Conservation (phyloP, 2,888 invertebrate species). For the Lithophane leautieri region DNA sequence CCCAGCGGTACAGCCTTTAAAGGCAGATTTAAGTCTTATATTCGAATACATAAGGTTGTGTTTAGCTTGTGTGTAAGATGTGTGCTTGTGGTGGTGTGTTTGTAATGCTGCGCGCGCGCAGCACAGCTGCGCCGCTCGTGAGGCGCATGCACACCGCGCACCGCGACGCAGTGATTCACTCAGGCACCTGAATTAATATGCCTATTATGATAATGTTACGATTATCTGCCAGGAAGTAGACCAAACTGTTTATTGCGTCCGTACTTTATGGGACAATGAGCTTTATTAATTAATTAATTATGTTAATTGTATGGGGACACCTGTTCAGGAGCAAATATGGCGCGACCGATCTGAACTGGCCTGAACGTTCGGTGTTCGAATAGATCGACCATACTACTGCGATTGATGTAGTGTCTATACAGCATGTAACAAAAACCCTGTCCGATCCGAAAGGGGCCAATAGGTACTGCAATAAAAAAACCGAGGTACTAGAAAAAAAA, state of each 20-base stretch:
- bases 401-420: not conserved
- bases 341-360: not conserved
- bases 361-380: not conserved
- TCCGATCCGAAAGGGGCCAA: no score
- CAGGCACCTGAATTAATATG: conserved; percentile 67
- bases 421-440: no score
- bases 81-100: conserved; percentile 58
- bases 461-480: no score
- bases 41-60: conserved; percentile 37
- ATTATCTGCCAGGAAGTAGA: conserved; percentile 67
- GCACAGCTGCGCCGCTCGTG: conserved; percentile 85
- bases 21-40: conserved; percentile 12
- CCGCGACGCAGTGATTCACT: conserved; percentile 54
- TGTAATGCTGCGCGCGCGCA: conserved; percentile 79
- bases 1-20: not conserved
- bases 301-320: conserved; percentile 39
- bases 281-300: conserved; percentile 50
- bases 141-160: conserved; percentile 65
- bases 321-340: conserved; percentile 29
- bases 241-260: conserved; percentile 55
- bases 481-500: no score
- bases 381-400: not conserved
- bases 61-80: conserved; percentile 16
- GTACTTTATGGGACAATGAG: conserved; percentile 36
- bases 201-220: conserved; percentile 67